These are phyloP conservation scores for Hoplodrina blanda DNA, from an alignment of 2,888 invertebrate species.

Conservation along the genomic window DNA sequence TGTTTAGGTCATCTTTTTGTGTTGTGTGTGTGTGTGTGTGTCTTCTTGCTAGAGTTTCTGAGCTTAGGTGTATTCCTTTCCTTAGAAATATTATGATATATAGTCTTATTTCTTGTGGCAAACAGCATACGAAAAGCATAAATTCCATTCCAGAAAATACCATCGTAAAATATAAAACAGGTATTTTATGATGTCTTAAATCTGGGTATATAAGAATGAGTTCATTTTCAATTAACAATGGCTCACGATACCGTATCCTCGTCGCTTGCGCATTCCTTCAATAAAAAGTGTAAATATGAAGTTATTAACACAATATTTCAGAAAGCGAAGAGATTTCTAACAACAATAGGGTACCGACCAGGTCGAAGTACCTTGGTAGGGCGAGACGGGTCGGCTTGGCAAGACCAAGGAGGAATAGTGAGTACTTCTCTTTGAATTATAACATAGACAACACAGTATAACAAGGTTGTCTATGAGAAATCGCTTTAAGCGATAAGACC, in stretches of 20 bases:
- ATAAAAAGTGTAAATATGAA: constrained; percentile 5
- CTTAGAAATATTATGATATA: neutral
- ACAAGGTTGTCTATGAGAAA: neutral
- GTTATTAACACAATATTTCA: constrained; percentile 68
- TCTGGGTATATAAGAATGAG: constrained; percentile 1
- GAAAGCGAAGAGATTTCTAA: constrained; percentile 76
- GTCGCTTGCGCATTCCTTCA: constrained; percentile 31
- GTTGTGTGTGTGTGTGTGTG: neutral
- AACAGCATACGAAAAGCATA: neutral
- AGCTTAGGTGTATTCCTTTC: neutral
- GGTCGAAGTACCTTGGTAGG: constrained; percentile 83
- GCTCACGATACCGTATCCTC: neutral
- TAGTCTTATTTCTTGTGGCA: neutral
- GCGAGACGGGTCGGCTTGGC: constrained; percentile 83
- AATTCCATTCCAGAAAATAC: constrained; percentile 1
- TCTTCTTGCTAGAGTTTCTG: neutral
- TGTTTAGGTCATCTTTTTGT: neutral
- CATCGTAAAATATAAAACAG: constrained; percentile 30
- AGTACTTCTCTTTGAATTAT: constrained; percentile 60
- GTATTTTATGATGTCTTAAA: constrained; percentile 33
- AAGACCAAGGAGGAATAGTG: constrained; percentile 78
- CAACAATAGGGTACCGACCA: constrained; percentile 70
- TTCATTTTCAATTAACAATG: constrained; percentile 6
- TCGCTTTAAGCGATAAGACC: neutral
- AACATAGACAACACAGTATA: neutral